A percentile compares a stretch with the other conserved stretches of the same genome.
Conservation (phyloP, 2,113 vertebrate genomes). For the Melanocharis versteri region DNA sequence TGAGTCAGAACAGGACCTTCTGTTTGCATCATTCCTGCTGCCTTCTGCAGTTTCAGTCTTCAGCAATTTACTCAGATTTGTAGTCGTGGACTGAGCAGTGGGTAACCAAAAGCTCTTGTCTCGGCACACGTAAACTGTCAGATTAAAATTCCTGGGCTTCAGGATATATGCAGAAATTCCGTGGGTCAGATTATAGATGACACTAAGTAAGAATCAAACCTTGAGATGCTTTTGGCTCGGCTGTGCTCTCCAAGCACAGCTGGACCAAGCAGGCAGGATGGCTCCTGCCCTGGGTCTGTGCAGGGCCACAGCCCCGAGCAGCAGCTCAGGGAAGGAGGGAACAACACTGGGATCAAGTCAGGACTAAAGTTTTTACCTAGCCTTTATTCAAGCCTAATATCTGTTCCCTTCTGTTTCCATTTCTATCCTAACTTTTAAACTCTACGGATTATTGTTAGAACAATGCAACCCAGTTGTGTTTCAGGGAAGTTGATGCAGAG, state of each 20-base stretch:
- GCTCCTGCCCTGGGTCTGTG: not conserved
- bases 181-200: not conserved
- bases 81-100: not conserved
- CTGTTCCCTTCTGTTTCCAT: not conserved
- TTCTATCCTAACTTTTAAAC: not conserved
- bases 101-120: not conserved
- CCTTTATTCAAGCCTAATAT: not conserved
- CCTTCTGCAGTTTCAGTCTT: constrained; percentile 38
- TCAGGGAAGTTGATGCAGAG: not conserved
- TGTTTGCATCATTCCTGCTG: constrained; percentile 51
- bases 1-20: constrained; percentile 64
- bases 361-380: not conserved
- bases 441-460: fast-evolving
- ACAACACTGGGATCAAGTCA: not conserved
- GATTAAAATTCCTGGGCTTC: constrained; percentile 15
- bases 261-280: not conserved
- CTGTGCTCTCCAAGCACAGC: not conserved
- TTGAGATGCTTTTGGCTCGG: not conserved
- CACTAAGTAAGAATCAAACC: not conserved
- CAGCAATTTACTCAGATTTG: constrained; percentile 17
- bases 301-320: not conserved
- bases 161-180: not conserved
- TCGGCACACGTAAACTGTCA: not conserved
- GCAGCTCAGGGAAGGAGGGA: not conserved
- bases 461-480: not conserved